A percentile compares a stretch with the other conserved stretches of the same genome.
Conservation (phyloP, 2,888 invertebrate species). For the Athrips mouffetella region DNA sequence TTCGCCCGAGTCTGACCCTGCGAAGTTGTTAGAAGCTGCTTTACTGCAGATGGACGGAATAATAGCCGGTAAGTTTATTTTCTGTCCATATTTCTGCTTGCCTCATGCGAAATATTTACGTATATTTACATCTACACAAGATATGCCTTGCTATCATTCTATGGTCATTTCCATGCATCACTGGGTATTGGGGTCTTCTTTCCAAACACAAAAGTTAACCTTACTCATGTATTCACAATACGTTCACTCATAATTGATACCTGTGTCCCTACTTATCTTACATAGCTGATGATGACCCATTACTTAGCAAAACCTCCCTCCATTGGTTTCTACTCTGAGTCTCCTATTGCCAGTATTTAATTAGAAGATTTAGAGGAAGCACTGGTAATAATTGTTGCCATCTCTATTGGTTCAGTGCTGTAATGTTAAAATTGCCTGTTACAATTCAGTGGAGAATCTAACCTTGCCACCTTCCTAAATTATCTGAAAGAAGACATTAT, state of each 20-base stretch:
- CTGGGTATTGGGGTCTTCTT: constrained; percentile 42
- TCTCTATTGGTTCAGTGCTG: too few relatives aligned
- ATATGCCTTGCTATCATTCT: constrained; percentile 6
- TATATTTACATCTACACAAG: neutral
- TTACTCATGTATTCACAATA: neutral
- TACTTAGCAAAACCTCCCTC: too few relatives aligned
- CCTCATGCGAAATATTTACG: neutral
- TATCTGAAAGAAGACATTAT: too few relatives aligned
- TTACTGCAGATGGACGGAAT: constrained; percentile 94
- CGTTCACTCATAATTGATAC: constrained; percentile 8
- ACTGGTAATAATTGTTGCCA: too few relatives aligned
- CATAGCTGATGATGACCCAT: too few relatives aligned
- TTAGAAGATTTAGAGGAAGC: too few relatives aligned
- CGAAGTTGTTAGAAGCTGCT: constrained; percentile 90
- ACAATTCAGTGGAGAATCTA: too few relatives aligned
- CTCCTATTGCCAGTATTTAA: too few relatives aligned
- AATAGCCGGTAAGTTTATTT: constrained; percentile 86
- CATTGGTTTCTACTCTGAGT: too few relatives aligned
- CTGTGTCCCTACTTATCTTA: neutral
- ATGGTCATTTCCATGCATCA: constrained; percentile 39
- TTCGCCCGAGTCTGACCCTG: constrained; percentile 87
- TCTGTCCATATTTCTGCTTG: neutral
- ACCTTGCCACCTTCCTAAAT: too few relatives aligned
- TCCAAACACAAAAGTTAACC: constrained; percentile 18
- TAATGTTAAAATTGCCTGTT: too few relatives aligned